These are phyloP conservation scores for Tursiops truncatus DNA, from an alignment of 2,113 vertebrate genomes.

Conservation along the genomic window DNA sequence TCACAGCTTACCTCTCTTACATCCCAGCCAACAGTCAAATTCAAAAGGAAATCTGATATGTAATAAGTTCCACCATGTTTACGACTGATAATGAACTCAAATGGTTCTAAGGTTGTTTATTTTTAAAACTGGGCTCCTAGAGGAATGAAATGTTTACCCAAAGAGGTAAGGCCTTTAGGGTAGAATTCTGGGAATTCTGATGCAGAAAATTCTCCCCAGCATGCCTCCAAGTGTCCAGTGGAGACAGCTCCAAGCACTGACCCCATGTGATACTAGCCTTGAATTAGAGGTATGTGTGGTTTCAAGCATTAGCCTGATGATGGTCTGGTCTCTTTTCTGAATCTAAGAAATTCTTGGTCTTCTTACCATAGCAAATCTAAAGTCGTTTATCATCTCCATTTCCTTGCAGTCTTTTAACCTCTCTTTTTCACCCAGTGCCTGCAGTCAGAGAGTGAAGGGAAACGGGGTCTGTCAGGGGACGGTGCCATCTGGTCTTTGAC, in stretches of 20 bases:
- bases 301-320: not conserved
- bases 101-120: not conserved
- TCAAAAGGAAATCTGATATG: not conserved
- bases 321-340: not conserved
- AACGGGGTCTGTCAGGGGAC: not conserved
- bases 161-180: not conserved
- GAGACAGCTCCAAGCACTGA: not conserved
- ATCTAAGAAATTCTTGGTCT: not conserved
- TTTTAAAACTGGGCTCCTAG: constrained; percentile 15
- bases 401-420: constrained; percentile 13
- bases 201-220: not conserved
- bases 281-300: not conserved
- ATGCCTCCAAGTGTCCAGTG: not conserved
- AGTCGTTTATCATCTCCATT: constrained; percentile 55
- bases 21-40: not conserved
- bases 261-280: not conserved
- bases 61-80: not conserved
- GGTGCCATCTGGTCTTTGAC: not conserved
- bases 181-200: not conserved
- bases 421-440: not conserved
- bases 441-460: not conserved
- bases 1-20: not conserved
- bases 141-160: not conserved
- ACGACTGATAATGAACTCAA: not conserved
- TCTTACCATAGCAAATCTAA: not conserved